Conservation (phyloP, 1,140 invertebrate species). For the Bicyclus anynana region DNA sequence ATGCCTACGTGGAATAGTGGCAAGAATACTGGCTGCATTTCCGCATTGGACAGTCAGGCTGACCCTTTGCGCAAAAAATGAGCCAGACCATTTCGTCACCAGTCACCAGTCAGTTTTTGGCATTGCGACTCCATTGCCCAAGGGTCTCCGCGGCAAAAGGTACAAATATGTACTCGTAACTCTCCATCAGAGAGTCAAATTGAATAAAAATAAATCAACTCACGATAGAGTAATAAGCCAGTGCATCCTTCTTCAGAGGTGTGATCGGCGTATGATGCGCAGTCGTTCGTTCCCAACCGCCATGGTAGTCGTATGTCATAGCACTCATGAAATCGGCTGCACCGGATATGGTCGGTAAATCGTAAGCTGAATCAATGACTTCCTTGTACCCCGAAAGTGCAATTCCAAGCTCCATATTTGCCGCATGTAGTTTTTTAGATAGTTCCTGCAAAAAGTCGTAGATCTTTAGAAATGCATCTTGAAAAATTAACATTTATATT, state of each 20-base stretch:
- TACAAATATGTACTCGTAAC: no score
- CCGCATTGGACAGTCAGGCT: no score
- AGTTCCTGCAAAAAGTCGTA: slow-evolving; percentile 80
- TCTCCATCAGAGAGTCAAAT: no score
- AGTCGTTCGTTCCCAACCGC: slow-evolving; percentile 88
- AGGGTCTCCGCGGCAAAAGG: no score
- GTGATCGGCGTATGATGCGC: slow-evolving; percentile 91
- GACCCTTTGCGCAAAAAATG: no score
- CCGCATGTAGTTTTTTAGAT: slow-evolving; percentile 84
- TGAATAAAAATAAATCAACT: slow-evolving; percentile 42
- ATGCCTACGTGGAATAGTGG: no score
- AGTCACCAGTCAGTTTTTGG: no score
- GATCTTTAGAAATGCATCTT: neutral
- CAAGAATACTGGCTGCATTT: no score
- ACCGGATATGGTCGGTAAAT: slow-evolving; percentile 82
- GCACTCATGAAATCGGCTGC: slow-evolving; percentile 90
- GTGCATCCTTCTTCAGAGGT: slow-evolving; percentile 78
- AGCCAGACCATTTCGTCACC: no score
- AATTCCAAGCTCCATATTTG: slow-evolving; percentile 86
- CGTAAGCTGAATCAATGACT: slow-evolving; percentile 90
- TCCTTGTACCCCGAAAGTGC: slow-evolving; percentile 93
- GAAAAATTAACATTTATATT: no score
- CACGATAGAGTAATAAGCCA: slow-evolving; percentile 88
- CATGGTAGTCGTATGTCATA: slow-evolving; percentile 94
- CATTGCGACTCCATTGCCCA: no score